A percentile compares a stretch with the other conserved stretches of the same genome.
These are phyloP conservation scores for Danio choprae DNA, from an alignment of 2,797 vertebrate species.

Conservation along the genomic window DNA sequence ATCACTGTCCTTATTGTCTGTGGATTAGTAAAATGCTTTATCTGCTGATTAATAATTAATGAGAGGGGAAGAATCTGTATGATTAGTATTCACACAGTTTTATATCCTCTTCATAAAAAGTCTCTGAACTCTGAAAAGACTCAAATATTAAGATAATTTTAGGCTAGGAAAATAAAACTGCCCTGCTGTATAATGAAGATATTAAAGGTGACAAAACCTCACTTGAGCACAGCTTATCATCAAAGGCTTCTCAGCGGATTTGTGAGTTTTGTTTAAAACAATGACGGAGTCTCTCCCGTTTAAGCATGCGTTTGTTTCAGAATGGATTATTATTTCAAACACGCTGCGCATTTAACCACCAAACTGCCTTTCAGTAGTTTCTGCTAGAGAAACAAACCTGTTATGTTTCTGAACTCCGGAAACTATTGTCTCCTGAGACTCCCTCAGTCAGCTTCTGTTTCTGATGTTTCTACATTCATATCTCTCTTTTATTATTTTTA, in stretches of 20 bases:
- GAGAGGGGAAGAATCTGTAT: conserved; percentile 58
- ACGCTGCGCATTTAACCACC: conserved; percentile 52
- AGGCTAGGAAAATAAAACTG: conserved; percentile 55
- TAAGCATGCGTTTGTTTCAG: conserved; percentile 59
- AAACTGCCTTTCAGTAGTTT: conserved; percentile 53
- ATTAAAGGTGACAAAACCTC: conserved; percentile 67
- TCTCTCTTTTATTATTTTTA: conserved; percentile 47
- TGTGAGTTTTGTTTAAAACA: conserved; percentile 64
- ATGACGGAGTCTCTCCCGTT: conserved; percentile 56
- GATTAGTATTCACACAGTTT: conserved; percentile 57
- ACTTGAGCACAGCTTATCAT: conserved; percentile 64
- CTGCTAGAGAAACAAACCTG: conserved; percentile 47
- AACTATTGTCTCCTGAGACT: conserved; percentile 55
- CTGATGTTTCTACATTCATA: conserved; percentile 54
- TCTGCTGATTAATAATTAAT: conserved; percentile 68
- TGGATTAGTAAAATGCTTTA: conserved; percentile 62
- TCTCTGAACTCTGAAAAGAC: conserved; percentile 48
- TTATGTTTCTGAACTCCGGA: conserved; percentile 54
- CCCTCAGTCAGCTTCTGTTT: conserved; percentile 49
- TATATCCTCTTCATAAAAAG: conserved; percentile 48
- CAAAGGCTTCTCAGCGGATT: conserved; percentile 67
- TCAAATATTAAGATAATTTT: conserved; percentile 65
- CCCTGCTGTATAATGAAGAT: conserved; percentile 56
- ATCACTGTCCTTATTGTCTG: conserved; percentile 49
- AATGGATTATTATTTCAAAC: conserved; percentile 65